Base-by-base conservation (phyloP, 2,797 vertebrate genomes). In the Bucorvus abyssinicus region DNA sequence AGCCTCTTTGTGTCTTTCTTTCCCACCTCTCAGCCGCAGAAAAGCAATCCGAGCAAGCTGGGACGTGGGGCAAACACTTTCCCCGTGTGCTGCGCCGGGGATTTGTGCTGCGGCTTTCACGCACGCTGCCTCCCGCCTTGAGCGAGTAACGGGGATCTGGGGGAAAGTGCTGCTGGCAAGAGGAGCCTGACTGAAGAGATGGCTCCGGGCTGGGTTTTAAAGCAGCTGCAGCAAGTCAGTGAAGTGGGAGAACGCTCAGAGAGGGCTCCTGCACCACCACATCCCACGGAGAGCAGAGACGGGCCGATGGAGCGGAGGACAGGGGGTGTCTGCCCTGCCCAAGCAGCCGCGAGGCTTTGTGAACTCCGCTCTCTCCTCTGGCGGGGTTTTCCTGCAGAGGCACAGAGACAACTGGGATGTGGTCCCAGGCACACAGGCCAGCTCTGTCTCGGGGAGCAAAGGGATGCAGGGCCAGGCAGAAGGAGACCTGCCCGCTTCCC, bases 41-140 rank as follows among this genome's bases (percentile, higher is more conserved):
- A 44, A 38, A 80, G 45, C 36, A 8, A 30, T 2, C 38, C 75
- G 64, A 61, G 61, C 17, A 8, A 17, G 42, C 23, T n/a, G 64
- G 45, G 59, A 21, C 0, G 4, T 9, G n/a, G 42, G 2, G 55
- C 2, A 38, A 61, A 45, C n/a, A n/a, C 64, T 32, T 69, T 53
- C n/a, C 34, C 8, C 4, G 1, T 1, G 6, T 34, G 65, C 59
- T 26, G 8, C 2, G 0, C 38, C 3, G 3, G 45, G 30, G 52
- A 22, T 73, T 49, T 53, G 17, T 49, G 74, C 52, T 1, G 2
- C 45, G 38, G 55, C 76, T 47, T 68, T 20, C 24, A 44, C 6
- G 7, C 29, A 18, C 2, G 2, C 47, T 3, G 76, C 42, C 77
- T 53, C 17, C 1, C n/a, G 78, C 56, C 44, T 74, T 67, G 52